phyloP scores from a whole-genome alignment of 2,797 vertebrate species.

The Fundulus diaphanus region DNA sequence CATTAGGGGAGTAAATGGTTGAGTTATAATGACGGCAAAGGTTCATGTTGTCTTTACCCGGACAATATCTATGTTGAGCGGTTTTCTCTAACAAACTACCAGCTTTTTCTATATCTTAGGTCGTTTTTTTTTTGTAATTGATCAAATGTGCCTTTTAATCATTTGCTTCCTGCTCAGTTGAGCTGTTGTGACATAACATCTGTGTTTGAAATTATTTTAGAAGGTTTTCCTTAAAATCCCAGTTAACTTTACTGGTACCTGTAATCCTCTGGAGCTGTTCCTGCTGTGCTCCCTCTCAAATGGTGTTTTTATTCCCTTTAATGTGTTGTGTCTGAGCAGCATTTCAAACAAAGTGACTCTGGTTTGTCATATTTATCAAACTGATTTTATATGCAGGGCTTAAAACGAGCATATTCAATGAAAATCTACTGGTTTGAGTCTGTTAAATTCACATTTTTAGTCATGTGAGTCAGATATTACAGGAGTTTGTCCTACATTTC shows the following conservation, averaged over 20 bases:
- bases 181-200: neutral
- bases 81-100: conserved; percentile 1
- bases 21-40: neutral
- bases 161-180: neutral
- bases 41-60: neutral
- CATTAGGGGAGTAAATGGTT: neutral
- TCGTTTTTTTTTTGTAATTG: neutral
- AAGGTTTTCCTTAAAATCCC: neutral
- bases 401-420: neutral
- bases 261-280: neutral
- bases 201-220: neutral
- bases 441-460: too few relatives aligned
- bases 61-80: conserved; percentile 1
- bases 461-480: too few relatives aligned
- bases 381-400: neutral
- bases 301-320: neutral
- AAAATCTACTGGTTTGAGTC: neutral
- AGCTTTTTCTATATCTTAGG: neutral
- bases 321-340: neutral
- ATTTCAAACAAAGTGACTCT: neutral
- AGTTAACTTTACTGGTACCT: too few relatives aligned
- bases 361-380: neutral
- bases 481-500: neutral
- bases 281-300: neutral
- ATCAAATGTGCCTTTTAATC: neutral